Evolutionary conservation across 2,797 vertebrate species (phyloP).

Genomic region (Myioborus melanocephalus): DNA sequence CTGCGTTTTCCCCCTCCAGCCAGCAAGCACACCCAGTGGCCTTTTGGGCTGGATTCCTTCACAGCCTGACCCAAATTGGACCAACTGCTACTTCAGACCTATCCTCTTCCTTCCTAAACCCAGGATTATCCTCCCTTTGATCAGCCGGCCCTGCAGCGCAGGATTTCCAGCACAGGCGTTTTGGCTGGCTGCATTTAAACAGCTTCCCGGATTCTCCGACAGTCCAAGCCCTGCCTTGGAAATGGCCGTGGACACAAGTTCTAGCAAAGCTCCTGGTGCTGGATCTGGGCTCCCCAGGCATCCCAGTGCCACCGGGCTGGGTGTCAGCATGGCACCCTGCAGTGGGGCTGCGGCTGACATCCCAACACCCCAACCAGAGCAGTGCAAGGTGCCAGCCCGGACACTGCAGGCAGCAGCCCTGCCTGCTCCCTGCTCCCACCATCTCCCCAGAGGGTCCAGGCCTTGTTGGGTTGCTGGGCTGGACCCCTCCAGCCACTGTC

Average conservation of each 20-base stretch:
- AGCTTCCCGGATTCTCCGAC: conserved; percentile 4
- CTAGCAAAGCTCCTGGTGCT: not conserved
- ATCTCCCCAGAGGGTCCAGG: not conserved
- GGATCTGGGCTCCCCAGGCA: not conserved
- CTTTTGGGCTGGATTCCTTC: conserved; percentile 34
- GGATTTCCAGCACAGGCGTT: conserved; percentile 61
- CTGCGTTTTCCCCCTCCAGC: not conserved
- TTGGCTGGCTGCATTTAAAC: conserved; percentile 51
- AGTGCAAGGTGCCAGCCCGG: not conserved
- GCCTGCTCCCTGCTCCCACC: not conserved
- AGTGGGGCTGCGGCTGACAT: not conserved
- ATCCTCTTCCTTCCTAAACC: conserved; percentile 62
- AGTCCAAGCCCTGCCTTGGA: not conserved
- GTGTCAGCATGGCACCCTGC: not conserved
- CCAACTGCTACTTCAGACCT: conserved; percentile 62
- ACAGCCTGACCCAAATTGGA: conserved; percentile 58
- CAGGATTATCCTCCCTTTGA: conserved; percentile 62
- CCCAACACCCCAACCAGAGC: not conserved
- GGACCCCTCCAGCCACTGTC: not conserved
- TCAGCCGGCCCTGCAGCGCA: conserved; percentile 49
- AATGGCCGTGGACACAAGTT: not conserved
- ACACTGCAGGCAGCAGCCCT: not conserved
- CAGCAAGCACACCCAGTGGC: not conserved
- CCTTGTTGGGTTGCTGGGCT: not conserved
- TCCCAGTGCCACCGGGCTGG: fast-evolving